Conservation (phyloP, 2,797 vertebrate species). For the Zonotrichia albicollis region DNA sequence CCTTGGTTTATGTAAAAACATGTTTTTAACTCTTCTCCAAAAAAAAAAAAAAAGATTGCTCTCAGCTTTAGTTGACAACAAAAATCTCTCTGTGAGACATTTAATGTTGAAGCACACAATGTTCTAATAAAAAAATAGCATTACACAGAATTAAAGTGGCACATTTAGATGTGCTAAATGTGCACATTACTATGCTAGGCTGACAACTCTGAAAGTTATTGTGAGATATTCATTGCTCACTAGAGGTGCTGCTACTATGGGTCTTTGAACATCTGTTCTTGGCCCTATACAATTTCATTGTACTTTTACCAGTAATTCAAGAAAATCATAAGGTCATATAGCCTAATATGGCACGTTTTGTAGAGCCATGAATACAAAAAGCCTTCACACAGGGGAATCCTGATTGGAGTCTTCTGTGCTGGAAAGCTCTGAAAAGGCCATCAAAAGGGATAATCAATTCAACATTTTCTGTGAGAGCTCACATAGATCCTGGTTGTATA, state of each 20-base stretch:
- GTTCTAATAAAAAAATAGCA: constrained; percentile 58
- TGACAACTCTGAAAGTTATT: constrained; percentile 11
- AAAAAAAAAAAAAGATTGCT: not conserved
- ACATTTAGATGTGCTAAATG: constrained; percentile 49
- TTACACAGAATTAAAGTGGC: constrained; percentile 39
- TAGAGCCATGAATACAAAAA: not conserved
- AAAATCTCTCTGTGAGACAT: not conserved
- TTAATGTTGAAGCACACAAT: constrained; percentile 27
- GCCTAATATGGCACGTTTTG: not conserved
- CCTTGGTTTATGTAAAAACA: constrained; percentile 18
- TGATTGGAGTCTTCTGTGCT: not conserved
- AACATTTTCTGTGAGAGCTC: not conserved
- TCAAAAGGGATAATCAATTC: not conserved
- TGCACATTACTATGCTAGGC: constrained; percentile 28
- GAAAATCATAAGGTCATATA: not conserved
- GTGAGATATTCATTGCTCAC: constrained; percentile 21
- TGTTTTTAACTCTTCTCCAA: not conserved
- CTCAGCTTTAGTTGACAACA: constrained; percentile 10
- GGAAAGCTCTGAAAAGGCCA: not conserved
- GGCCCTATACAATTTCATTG: not conserved
- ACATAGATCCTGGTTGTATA: not conserved
- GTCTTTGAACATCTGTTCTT: constrained; percentile 40
- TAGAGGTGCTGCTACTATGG: constrained; percentile 15
- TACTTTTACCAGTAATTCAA: not conserved
- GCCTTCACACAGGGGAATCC: not conserved